Evolutionary conservation across 2,888 invertebrate genomes (phyloP), one percentile per base, ranked within the genome.

Genomic region (Tetheella fluctuosa): DNA sequence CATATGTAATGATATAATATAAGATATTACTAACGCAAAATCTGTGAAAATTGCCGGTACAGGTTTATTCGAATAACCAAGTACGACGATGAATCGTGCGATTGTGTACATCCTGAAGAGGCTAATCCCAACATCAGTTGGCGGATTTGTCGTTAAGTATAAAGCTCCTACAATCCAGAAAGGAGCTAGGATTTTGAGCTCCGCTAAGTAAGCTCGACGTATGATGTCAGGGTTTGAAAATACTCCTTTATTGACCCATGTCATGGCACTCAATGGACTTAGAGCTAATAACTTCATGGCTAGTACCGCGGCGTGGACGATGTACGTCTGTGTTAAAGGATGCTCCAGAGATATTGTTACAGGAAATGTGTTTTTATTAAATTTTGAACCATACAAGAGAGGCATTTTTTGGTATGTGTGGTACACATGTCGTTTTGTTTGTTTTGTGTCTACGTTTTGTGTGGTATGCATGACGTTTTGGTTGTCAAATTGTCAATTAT

Each of bases 141-240:
- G 57, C 1, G 83, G 85, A 5, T 69, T 64, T 0, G 81, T 85
- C 0, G 84, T 86, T 10, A 85, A 70, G 60, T 84, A 88, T 12
- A 89, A 54, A 0, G 83, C 86, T 2, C 81, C 84, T 0, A 84
- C 72, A 1, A 86, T 68, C 89, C 89, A 89, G 61, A 83, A 87
- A 0, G 89, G 88, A 1, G 84, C 80, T 12, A 88, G 58, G 17
- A 77, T 79, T 73, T 89, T 88, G 57, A 89, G 61, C 54, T 88
- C 88, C 2, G 80, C 76, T n/a, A 88, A 67, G 60, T 88, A 86
- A 0, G 84, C 85, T 55, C 84, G 74, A 59, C 85, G 73, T 0
- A 85, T 68, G 1, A 79, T 70, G 7, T 83, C 80, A 0, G 74
- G 66, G 63, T 83, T 76, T 1, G 69, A 58, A 59, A 87, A 84